Percentiles rank a stretch among this genome's conserved stretches.
phyloP scores from a whole-genome alignment of 1,140 invertebrate genomes.

The Homarus americanus region DNA sequence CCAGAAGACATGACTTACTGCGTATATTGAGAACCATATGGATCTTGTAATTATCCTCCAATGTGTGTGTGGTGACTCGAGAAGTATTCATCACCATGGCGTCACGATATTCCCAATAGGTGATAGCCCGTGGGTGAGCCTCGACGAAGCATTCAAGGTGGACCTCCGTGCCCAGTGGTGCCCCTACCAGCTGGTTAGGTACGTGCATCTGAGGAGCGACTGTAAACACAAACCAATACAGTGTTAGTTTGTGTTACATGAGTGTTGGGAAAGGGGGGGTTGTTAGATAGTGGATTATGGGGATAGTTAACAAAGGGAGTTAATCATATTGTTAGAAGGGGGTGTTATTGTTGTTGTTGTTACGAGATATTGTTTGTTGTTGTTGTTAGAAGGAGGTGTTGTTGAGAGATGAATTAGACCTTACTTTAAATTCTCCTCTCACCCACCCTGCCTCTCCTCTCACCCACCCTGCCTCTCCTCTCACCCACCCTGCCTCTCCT shows the following conservation, averaged over 20 bases:
- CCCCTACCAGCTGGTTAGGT: conserved; percentile 79
- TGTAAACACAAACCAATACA: background rate
- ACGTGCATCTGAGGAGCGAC: conserved; percentile 77
- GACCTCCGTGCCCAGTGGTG: conserved; percentile 77
- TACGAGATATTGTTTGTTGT: background rate
- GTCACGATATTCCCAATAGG: conserved; percentile 77
- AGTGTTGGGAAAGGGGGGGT: no score
- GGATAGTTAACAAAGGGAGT: no score
- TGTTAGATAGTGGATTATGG: background rate
- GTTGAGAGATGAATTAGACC: background rate
- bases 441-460: no score
- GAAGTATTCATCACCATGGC: conserved; percentile 63
- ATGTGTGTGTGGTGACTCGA: conserved; percentile 44
- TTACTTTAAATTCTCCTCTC: no score
- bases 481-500: no score
- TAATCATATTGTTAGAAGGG: background rate
- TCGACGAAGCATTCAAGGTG: conserved; percentile 78
- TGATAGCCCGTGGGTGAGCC: conserved; percentile 78
- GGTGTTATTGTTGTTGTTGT: background rate
- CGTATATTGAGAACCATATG: conserved; percentile 42
- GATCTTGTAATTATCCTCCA: conserved; percentile 56
- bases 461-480: no score
- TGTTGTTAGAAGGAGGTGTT: no score
- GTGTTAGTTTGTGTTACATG: no score
- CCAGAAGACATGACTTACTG: conserved; percentile 8